phyloP scores from a whole-genome alignment of 1,140 invertebrate species.

The Apolygus lucorum region DNA sequence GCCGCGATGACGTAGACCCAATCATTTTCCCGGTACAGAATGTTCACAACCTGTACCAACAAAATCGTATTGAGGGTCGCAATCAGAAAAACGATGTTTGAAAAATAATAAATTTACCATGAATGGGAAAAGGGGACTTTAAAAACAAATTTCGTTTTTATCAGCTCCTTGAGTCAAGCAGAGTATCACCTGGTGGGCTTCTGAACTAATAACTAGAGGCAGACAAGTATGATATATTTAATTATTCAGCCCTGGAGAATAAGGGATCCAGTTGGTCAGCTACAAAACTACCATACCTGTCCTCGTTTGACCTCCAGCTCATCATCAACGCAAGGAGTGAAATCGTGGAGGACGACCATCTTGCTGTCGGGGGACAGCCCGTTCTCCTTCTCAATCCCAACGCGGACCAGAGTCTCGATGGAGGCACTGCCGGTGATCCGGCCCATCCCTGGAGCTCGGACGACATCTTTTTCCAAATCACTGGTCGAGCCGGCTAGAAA shows the following conservation, averaged over 20 bases:
- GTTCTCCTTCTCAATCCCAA: conserved; percentile 91
- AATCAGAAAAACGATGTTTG: not conserved
- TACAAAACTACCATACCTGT: conserved; percentile 41
- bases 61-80: conserved; percentile 23
- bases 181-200: too few species aligned
- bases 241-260: too few species aligned
- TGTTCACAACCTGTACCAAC: conserved; percentile 66
- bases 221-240: too few species aligned
- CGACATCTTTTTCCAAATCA: conserved; percentile 65
- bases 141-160: not conserved
- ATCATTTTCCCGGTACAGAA: conserved; percentile 88
- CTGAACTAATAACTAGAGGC: too few species aligned
- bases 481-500: conserved; percentile 46
- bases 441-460: conserved; percentile 61
- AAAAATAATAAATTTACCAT: not conserved
- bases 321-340: conserved; percentile 89
- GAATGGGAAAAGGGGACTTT: too few species aligned
- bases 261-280: too few species aligned
- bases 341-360: conserved; percentile 92
- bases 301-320: conserved; percentile 74
- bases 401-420: conserved; percentile 86
- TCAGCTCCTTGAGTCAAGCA: not conserved
- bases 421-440: conserved; percentile 89
- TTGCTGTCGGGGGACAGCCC: conserved; percentile 83
- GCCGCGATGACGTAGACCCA: conserved; percentile 93